phyloP scores from a whole-genome alignment of 2,888 invertebrate genomes.

The Microctonus hyperodae region DNA sequence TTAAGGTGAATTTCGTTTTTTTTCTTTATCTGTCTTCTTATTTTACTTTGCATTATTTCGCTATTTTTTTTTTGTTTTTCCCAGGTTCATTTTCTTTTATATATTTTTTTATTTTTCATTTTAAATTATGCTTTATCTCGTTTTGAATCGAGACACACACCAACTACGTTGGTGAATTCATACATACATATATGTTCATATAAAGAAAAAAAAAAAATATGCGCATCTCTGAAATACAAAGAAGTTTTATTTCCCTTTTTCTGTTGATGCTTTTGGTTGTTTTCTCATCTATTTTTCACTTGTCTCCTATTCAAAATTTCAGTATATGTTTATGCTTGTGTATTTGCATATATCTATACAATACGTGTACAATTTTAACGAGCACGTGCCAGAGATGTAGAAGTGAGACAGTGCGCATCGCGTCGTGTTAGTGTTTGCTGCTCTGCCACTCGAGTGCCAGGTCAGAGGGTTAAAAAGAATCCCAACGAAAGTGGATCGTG shows the following conservation, averaged over 20 bases:
- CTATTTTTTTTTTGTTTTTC: not conserved
- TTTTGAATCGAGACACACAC: not conserved
- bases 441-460: slow-evolving; percentile 22
- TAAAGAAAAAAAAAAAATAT: not conserved
- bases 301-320: not conserved
- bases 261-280: not conserved
- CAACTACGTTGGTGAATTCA: not conserved
- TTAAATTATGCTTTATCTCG: not conserved
- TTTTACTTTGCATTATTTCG: not conserved
- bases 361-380: slow-evolving; percentile 22
- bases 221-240: slow-evolving; percentile 1
- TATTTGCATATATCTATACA: not conserved
- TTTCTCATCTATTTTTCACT: slow-evolving; percentile 6
- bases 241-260: not conserved
- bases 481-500: slow-evolving; percentile 39
- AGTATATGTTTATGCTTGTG: not conserved
- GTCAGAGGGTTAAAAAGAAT: slow-evolving; percentile 14
- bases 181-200: not conserved
- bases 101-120: not conserved
- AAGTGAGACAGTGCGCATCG: slow-evolving; percentile 14
- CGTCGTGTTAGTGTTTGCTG: slow-evolving; percentile 9
- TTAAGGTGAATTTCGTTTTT: not conserved
- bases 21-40: not conserved
- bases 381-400: slow-evolving; percentile 28
- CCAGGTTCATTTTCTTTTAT: not conserved